phyloP scores from a whole-genome alignment of 2,113 vertebrate species.

The Glaucomys volans region DNA sequence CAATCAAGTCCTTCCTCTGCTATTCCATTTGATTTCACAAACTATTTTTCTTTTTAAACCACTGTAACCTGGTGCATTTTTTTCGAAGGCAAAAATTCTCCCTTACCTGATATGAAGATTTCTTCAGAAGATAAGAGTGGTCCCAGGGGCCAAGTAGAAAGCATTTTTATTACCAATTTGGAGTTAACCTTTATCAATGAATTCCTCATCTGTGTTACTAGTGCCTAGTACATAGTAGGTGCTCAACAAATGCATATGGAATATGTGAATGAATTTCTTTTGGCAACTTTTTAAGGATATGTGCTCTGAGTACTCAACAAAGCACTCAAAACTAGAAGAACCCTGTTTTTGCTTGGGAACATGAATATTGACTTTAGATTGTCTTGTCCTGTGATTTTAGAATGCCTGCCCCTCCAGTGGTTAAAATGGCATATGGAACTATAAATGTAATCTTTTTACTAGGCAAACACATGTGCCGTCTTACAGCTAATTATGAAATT shows the following conservation, averaged over 20 bases:
- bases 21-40: constrained; percentile 4
- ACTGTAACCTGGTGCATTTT: constrained; percentile 43
- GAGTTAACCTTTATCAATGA: constrained; percentile 60
- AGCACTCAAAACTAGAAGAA: not conserved
- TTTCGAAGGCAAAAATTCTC: constrained; percentile 20
- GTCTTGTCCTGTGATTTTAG: constrained; percentile 47
- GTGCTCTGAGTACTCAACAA: constrained; percentile 5
- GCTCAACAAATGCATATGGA: constrained; percentile 63
- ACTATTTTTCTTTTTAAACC: not conserved
- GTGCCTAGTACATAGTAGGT: constrained; percentile 69
- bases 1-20: not conserved
- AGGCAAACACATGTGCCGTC: constrained; percentile 10
- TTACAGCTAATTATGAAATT: constrained; percentile 33
- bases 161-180: constrained; percentile 44
- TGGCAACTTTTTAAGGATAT: constrained; percentile 54
- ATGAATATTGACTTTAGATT: constrained; percentile 29
- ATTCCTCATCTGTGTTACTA: constrained; percentile 66
- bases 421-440: not conserved
- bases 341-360: constrained; percentile 46
- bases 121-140: constrained; percentile 48
- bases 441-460: constrained; percentile 36
- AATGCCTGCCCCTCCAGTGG: not conserved
- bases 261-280: constrained; percentile 45
- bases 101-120: not conserved
- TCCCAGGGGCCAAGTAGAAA: constrained; percentile 21